These are phyloP conservation scores for Acanthurus tractus DNA, from an alignment of 2,797 vertebrate species.

Conservation along the genomic window DNA sequence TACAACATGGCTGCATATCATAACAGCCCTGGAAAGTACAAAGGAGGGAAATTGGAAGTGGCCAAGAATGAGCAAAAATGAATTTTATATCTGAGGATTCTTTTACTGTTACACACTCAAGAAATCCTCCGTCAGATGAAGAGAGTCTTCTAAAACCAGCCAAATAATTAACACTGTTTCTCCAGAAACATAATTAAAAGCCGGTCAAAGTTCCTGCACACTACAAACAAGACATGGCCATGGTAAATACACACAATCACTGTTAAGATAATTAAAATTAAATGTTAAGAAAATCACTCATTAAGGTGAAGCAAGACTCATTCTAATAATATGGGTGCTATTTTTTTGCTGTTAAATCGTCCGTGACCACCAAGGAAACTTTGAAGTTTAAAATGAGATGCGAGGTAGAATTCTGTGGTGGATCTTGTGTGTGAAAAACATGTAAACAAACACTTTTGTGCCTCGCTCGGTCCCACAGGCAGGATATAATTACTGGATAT, in stretches of 20 bases:
- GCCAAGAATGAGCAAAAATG: slow-evolving; percentile 23
- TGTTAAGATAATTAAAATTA: slow-evolving; percentile 30
- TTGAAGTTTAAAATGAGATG: slow-evolving; percentile 25
- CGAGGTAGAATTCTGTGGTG: not conserved
- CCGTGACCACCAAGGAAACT: slow-evolving; percentile 12
- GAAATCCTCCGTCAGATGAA: slow-evolving; percentile 4
- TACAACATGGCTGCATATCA: slow-evolving; percentile 68
- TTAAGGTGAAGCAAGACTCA: not conserved
- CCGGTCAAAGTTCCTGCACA: not conserved
- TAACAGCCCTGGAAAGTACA: slow-evolving; percentile 44
- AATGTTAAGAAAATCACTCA: slow-evolving; percentile 12
- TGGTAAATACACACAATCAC: not conserved
- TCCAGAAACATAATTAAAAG: slow-evolving; percentile 18
- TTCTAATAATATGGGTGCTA: not conserved
- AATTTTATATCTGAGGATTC: slow-evolving; percentile 37
- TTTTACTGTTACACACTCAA: not conserved
- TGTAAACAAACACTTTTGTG: slow-evolving; percentile 25
- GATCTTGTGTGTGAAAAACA: not conserved
- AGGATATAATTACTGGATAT: slow-evolving; percentile 40
- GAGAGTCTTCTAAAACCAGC: slow-evolving; percentile 3
- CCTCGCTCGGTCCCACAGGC: slow-evolving; percentile 26
- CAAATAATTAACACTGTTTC: slow-evolving; percentile 16
- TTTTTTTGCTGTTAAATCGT: slow-evolving; percentile 6
- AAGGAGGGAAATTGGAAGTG: slow-evolving; percentile 31
- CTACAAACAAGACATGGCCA: not conserved